phyloP scores from a whole-genome alignment of 1,140 invertebrate genomes.

The Rhopalosiphum padi region DNA sequence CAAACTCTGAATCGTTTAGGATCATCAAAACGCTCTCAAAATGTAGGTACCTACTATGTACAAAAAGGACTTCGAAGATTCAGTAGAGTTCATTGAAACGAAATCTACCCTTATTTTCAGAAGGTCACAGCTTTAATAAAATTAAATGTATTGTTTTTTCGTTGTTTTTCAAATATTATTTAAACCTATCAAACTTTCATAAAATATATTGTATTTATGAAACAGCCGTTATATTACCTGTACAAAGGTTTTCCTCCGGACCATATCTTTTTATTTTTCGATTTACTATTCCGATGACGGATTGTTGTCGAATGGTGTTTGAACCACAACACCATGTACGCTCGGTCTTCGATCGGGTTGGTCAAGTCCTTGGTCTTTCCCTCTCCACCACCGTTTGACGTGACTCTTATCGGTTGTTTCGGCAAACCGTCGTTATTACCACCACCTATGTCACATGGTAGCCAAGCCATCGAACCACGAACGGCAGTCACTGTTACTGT shows the following conservation, averaged over 20 bases:
- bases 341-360: slow-evolving; percentile 5
- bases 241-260: slow-evolving; percentile 44
- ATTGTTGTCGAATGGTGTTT: not conserved
- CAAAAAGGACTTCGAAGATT: not conserved
- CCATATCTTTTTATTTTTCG: not conserved
- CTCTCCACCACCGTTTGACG: not conserved
- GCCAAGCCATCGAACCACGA: slow-evolving; percentile 74
- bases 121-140: not conserved
- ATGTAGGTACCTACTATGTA: not conserved
- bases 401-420: not conserved
- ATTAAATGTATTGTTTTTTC: not conserved
- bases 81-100: not conserved
- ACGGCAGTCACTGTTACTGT: slow-evolving; percentile 74
- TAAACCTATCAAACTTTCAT: not conserved
- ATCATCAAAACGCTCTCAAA: not conserved
- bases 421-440: slow-evolving; percentile 20
- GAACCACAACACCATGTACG: slow-evolving; percentile 51
- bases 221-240: not conserved
- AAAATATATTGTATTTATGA: not conserved
- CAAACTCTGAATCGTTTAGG: not conserved
- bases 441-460: slow-evolving; percentile 77
- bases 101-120: not conserved
- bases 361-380: not conserved
- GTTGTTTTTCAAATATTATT: not conserved
- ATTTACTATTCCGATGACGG: slow-evolving; percentile 26